These are phyloP conservation scores for Willisornis vidua DNA, from an alignment of 2,113 vertebrate genomes.

Conservation along the genomic window DNA sequence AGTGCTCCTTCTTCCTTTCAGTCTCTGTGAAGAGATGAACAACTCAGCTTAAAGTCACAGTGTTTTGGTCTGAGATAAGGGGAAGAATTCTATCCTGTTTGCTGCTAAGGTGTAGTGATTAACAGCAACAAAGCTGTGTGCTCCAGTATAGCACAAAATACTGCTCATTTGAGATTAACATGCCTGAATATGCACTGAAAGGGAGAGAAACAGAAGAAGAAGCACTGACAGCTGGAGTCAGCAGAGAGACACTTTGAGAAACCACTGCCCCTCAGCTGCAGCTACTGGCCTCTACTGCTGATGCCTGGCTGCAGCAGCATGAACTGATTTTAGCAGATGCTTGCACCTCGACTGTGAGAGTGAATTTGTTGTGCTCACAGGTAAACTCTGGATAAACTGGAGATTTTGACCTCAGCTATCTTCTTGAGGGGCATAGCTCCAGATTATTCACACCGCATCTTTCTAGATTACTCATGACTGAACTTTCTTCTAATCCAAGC, in stretches of 20 bases:
- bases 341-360: neutral
- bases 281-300: neutral
- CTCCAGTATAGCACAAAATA: neutral
- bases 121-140: neutral
- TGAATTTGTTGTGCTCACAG: neutral
- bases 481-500: neutral
- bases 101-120: neutral
- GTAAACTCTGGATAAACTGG: neutral
- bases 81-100: neutral
- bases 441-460: neutral
- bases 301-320: neutral
- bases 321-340: neutral
- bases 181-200: neutral
- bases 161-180: neutral
- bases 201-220: neutral
- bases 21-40: neutral
- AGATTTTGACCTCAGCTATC: neutral
- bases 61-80: neutral
- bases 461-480: neutral
- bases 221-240: neutral
- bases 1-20: neutral
- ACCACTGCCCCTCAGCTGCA: neutral
- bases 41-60: neutral
- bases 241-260: neutral
- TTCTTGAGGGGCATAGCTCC: neutral